Conservation (phyloP, 1,140 invertebrate species). For the Tetramorium simillimum region DNA sequence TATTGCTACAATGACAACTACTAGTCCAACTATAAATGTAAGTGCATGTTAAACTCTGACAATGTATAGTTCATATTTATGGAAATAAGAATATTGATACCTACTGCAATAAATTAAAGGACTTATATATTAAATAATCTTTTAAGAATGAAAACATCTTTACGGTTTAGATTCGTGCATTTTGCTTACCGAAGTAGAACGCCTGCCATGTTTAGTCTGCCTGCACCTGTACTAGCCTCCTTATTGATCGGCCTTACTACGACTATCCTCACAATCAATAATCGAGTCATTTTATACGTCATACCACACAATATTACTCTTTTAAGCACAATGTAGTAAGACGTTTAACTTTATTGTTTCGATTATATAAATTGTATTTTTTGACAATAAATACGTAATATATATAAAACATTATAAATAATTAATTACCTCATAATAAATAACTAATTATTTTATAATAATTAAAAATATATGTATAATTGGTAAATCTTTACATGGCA, state of each 20-base stretch:
- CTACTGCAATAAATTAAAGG: neutral
- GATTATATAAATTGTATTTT: neutral
- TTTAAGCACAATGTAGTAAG: neutral
- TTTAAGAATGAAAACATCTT: neutral
- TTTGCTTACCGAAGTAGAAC: conserved; percentile 79
- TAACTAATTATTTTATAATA: conserved; percentile 7
- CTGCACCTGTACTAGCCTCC: conserved; percentile 66
- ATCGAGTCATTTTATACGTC: conserved; percentile 24
- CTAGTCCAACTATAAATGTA: neutral
- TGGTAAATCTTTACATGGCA: neutral
- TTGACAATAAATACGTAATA: neutral
- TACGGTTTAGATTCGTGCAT: neutral
- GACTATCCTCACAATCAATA: conserved; percentile 63
- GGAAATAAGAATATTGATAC: neutral
- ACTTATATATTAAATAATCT: neutral
- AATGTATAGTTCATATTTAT: neutral
- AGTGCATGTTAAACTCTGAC: neutral
- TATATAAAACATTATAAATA: neutral
- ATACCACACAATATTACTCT: neutral
- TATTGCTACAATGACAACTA: neutral
- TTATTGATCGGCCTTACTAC: conserved; percentile 79
- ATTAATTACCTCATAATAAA: conserved; percentile 9
- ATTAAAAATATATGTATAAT: neutral
- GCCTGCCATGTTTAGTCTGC: conserved; percentile 77
- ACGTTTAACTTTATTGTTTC: neutral